Evolutionary conservation across 1,140 invertebrate species (phyloP).

Genomic region (Euschistus heros): DNA sequence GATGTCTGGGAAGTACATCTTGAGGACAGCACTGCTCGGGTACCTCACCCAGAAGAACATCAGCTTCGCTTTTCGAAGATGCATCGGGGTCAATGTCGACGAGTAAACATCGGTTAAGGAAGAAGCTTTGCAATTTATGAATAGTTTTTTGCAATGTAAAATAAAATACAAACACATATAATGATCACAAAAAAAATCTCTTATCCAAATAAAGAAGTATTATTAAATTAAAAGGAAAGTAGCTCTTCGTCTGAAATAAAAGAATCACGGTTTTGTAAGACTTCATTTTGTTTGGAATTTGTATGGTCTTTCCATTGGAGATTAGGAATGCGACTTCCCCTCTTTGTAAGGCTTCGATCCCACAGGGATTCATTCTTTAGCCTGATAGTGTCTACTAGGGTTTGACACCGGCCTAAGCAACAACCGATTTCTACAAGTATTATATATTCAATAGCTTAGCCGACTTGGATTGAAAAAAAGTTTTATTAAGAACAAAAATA

Average conservation of each 20-base stretch:
- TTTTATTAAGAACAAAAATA: too few species aligned
- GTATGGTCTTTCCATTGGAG: conserved; percentile 15
- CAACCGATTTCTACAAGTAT: neutral
- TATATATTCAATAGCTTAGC: too few species aligned
- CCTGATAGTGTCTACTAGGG: neutral
- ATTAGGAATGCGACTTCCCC: conserved; percentile 21
- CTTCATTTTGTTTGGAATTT: conserved; percentile 20
- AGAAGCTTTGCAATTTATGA: neutral
- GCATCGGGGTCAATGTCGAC: conserved; percentile 96
- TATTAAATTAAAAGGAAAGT: conserved; percentile 12
- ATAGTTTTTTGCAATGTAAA: neutral
- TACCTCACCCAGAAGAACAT: conserved; percentile 99
- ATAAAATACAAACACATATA: neutral
- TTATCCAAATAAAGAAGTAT: neutral
- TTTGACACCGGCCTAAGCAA: neutral
- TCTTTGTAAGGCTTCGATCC: conserved; percentile 16
- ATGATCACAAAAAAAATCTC: neutral
- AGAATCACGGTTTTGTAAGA: conserved; percentile 13
- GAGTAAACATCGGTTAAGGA: conserved; percentile 48
- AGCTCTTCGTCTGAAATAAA: conserved; percentile 15
- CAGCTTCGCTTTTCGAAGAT: conserved; percentile 98
- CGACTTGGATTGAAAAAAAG: too few species aligned
- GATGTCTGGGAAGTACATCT: conserved; percentile 99
- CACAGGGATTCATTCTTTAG: conserved; percentile 15
- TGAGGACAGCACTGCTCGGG: conserved; percentile 93